A percentile compares a stretch with the other conserved stretches of the same genome.
Conservation (phyloP, 2,113 vertebrate species). For the Salvator merianae region DNA sequence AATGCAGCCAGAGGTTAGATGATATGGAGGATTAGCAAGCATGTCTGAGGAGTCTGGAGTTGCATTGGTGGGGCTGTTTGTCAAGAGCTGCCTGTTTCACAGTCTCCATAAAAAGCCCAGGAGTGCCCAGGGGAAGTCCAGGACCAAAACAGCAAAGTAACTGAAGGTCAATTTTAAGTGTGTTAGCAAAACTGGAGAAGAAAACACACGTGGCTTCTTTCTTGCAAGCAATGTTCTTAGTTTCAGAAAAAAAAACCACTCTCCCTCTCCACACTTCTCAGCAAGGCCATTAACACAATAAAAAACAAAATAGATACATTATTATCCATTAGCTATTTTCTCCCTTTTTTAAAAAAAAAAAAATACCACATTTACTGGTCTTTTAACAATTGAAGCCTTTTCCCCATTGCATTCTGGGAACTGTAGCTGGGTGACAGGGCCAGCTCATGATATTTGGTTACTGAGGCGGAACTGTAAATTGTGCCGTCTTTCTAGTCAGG, state of each 20-base stretch:
- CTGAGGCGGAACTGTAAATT: no score
- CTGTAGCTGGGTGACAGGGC: background rate
- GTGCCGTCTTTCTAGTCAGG: no score
- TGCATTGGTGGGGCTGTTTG: conserved; percentile 29
- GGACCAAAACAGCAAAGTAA: conserved; percentile 45
- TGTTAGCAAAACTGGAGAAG: conserved; percentile 21
- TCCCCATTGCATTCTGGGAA: background rate
- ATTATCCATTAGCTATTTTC: background rate
- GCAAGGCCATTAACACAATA: conserved; percentile 25
- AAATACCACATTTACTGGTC: conserved; percentile 11
- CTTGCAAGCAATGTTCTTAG: conserved; percentile 13
- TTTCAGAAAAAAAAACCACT: conserved; percentile 24
- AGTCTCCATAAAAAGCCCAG: conserved; percentile 38
- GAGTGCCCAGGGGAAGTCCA: conserved; percentile 44
- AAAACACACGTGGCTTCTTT: background rate
- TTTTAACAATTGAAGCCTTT: background rate
- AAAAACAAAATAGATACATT: background rate
- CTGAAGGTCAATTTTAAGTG: conserved; percentile 59
- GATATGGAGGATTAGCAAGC: conserved; percentile 61
- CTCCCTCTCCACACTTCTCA: background rate
- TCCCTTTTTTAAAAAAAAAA: no score
- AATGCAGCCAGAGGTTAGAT: conserved; percentile 59
- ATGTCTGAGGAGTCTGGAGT: conserved; percentile 58
- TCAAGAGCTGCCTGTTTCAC: conserved; percentile 40
- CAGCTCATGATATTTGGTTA: no score